Evolutionary conservation across 2,113 vertebrate genomes (phyloP), one percentile per base, ranked within the genome.

Genomic region (Colaptes auratus): DNA sequence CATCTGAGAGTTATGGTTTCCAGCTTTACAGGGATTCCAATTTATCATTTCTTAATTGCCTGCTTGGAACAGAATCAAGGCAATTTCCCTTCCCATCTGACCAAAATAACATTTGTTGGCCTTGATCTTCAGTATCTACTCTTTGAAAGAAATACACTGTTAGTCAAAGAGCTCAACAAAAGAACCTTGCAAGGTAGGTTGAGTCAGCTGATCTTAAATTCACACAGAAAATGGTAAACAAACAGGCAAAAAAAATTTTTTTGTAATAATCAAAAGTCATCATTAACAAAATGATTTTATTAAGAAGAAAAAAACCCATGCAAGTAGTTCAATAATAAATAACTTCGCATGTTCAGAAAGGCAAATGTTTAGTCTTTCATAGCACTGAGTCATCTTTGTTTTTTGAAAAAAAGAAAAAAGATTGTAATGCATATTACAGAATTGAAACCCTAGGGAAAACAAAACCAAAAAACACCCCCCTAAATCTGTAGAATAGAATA

Each of bases 31-130:
- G 69, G 66, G 67, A 97, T 97, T 96, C 93, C 83, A 97, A 97
- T 98, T 95, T 91, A 97, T 98, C 96, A 97, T 96, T 46, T 83
- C 90, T 95, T 98, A 97, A 98, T 97, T 97, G 95, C 82, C 86
- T 96, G 74, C 88, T 97, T 97, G 97, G 97, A 97, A 96, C 74
- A 96, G 97, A 97, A 95, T 96, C 97, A 97, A 97, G 53, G 88
- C 84, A 94, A 96, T 96, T 97, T 98, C 84, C 93, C 89, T 96
- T 94, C 78, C 93, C 93, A 89, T 95, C 84, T 97, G 97, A 96
- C 95, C 80, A 93, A 92, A 94, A 89, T 30, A 83, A 30, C 35
- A 35, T 88, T 96, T 4, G 4, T 93, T 1, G 8, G 93, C 95
- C 96, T 95, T 95, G 94, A 88, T 85, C 90, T 84, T 93, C 60